Base-by-base conservation (phyloP, 2,888 invertebrate species). In the Camponotus fellah region DNA sequence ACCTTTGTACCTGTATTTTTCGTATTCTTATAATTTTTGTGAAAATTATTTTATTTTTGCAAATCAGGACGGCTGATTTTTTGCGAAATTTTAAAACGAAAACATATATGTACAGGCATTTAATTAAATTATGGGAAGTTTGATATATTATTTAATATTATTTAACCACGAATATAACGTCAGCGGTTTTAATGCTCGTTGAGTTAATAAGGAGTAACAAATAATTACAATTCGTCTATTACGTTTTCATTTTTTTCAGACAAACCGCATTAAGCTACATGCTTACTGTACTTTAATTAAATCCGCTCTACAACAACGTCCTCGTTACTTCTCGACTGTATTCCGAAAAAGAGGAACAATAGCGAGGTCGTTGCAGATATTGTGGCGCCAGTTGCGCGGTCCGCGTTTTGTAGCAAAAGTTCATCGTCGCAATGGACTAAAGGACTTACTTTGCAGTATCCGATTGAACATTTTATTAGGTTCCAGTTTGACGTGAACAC, bases 211-310 rank as follows among this genome's bases (percentile, higher is more conserved):
- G 37, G 17, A 12, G 49, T 64, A 53, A 86, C 65, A 83, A 87
- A 86, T 74, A 83, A 82, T 87, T 85, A n/a, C n/a, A 83, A 85
- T 71, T 68, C 58, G 72, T 56, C 43, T 21, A 14, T 32, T 10
- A n/a, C 26, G 65, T n/a, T 40, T 66, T 32, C 34, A 40, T 65
- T 34, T 68, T 46, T 60, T 6, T 17, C 32, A 46, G 66, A 76
- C 26, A 76, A 71, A 86, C 81, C 85, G 87, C 85, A 87, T 89
- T 85, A 85, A 79, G 74, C 80, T 82, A 85, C 77, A 81, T 66
- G 74, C 83, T 72, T 81, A 46, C 26, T 26, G 26, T 26, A 26
- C 83, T 88, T 89, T 86, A 87, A 89, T 88, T 84, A 87, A 83
- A 75, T 69, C 68, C 66, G 66, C 72, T 74, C 60, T 75, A 66